Evolutionary conservation across 2,113 vertebrate species (phyloP).

Genomic region (Nothocercus julius): DNA sequence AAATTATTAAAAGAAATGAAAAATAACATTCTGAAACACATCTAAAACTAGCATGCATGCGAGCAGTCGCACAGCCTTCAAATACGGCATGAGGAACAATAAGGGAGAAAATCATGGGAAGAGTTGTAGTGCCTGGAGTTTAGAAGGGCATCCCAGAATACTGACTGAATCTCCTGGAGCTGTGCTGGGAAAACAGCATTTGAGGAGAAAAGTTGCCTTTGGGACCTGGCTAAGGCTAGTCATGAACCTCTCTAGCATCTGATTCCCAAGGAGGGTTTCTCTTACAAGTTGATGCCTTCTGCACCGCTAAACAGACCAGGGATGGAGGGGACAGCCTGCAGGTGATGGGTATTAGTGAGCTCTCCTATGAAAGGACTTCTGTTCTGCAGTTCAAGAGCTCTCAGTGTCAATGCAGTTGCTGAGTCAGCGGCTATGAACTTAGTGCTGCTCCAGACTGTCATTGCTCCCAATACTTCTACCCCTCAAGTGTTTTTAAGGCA

Average conservation of each 20-base stretch:
- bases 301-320: neutral
- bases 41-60: neutral
- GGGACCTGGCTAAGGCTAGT: neutral
- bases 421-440: neutral
- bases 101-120: neutral
- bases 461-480: neutral
- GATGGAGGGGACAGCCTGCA: neutral
- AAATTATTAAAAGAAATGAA: neutral
- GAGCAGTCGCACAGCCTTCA: neutral
- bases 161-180: neutral
- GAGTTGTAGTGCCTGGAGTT: neutral
- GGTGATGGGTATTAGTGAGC: neutral
- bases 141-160: neutral
- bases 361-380: neutral
- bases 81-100: rapidly evolving
- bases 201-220: neutral
- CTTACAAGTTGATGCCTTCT: neutral
- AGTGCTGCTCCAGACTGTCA: neutral
- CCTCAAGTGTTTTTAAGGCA: neutral
- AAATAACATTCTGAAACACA: neutral
- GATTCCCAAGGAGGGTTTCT: neutral
- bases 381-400: neutral
- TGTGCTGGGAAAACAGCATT: neutral
- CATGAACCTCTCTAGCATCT: neutral
- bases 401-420: neutral